Evolutionary conservation across 2,113 vertebrate species (phyloP).

Genomic region (Grammomys dolichurus): DNA sequence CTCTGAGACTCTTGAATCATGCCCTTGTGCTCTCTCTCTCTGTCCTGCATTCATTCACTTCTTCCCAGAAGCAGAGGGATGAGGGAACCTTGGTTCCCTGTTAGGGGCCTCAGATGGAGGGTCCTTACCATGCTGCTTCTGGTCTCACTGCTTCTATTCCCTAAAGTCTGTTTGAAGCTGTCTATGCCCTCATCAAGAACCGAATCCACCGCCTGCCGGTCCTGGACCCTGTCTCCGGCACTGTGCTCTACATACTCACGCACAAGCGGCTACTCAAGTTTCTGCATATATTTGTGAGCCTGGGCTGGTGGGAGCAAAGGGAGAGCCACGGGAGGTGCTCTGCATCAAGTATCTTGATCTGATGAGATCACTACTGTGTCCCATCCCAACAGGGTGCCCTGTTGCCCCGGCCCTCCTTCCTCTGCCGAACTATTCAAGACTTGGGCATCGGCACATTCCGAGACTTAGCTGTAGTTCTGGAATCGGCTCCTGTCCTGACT

Average conservation of each 20-base stretch:
- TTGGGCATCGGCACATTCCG: conserved; percentile 95
- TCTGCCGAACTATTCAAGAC: conserved; percentile 91
- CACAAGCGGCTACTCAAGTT: conserved; percentile 99
- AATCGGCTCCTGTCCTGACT: conserved; percentile 89
- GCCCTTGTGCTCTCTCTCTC: background rate
- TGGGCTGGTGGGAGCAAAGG: background rate
- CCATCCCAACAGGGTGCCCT: conserved; percentile 82
- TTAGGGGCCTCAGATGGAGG: background rate
- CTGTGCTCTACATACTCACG: conserved; percentile 95
- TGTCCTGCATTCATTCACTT: background rate
- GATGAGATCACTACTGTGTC: background rate
- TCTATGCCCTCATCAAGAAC: conserved; percentile 95
- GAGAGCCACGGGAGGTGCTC: rapidly evolving
- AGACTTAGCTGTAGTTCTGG: conserved; percentile 92
- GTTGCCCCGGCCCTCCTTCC: conserved; percentile 91
- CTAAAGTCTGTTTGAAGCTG: conserved; percentile 95
- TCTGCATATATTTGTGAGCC: conserved; percentile 93
- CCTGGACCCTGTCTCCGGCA: conserved; percentile 94
- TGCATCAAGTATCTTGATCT: background rate
- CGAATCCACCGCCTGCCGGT: conserved; percentile 98
- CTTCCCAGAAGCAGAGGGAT: background rate
- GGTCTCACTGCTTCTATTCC: background rate
- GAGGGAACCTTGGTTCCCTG: background rate
- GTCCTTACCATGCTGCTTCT: background rate
- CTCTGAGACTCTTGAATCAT: background rate